Percentiles rank a stretch among this genome's conserved stretches.
phyloP scores from a whole-genome alignment of 2,113 vertebrate species.

The Sorex araneus region DNA sequence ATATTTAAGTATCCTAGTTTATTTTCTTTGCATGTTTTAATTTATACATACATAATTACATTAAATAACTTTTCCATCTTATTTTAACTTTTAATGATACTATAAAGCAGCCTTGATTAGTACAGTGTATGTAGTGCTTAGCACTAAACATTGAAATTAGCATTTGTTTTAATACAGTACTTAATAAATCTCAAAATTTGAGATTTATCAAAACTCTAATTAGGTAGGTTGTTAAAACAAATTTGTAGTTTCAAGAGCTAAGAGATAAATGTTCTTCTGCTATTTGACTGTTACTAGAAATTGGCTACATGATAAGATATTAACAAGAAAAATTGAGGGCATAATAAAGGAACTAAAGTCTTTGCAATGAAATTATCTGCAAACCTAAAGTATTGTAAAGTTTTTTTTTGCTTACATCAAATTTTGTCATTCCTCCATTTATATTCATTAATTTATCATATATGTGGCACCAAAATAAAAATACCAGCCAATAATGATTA shows the following conservation, averaged over 20 bases:
- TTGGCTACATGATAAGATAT: conserved; percentile 1
- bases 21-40: conserved; percentile 74
- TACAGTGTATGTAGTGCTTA: background rate
- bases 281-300: background rate
- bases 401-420: background rate
- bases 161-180: background rate
- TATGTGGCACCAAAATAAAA: background rate
- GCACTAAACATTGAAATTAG: conserved; percentile 47
- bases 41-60: conserved; percentile 73
- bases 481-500: background rate
- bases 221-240: conserved; percentile 42
- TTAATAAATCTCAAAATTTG: conserved; percentile 31
- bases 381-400: background rate
- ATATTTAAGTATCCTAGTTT: conserved; percentile 68
- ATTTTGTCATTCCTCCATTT: background rate
- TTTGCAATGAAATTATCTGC: background rate
- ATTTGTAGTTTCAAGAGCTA: conserved; percentile 30
- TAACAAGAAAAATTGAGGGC: background rate
- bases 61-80: conserved; percentile 75
- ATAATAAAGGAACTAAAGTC: background rate
- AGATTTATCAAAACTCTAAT: no score
- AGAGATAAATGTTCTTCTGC: conserved; percentile 14
- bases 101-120: conserved; percentile 59
- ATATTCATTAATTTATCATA: background rate
- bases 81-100: conserved; percentile 71